Evolutionary conservation across 2,797 vertebrate species (phyloP), one percentile per base, ranked within the genome.

Genomic region (Columba guinea): DNA sequence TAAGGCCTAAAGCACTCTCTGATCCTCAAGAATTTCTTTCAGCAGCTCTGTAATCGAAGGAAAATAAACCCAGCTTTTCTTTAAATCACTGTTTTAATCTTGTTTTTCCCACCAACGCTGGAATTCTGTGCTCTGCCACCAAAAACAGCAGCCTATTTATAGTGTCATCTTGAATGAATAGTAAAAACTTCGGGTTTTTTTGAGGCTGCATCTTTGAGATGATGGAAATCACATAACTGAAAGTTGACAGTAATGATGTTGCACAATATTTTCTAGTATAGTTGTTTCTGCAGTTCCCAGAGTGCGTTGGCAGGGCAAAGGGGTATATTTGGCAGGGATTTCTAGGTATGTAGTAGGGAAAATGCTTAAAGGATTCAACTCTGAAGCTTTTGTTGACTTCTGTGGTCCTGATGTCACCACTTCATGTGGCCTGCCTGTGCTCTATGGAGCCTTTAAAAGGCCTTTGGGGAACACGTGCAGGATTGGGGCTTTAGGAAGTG

Each of bases 21-120:
- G 86, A 89, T 92, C 67, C 44, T 91, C 53, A 83, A 71, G 65
- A 82, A 77, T 52, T 39, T 77, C 41, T 91, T 91, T 84, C 64
- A 83, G 71, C 78, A 89, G 78, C 71, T 87, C 67, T 89, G 56
- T 94, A 84, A 89, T 92, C 75, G 82, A 92, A 89, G 65, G 55
- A 2, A 39, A 90, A 46, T 46, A 46, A 83, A 90, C 83, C 0
- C 56, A 79, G 70, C 71, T 87, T 89, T 74, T 87, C 48, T 93
- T 89, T 32, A 77, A 77, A 80, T 64, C 37, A 12, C 58, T 68
- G 23, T 84, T 94, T 96, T 92, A 56, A 93, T 83, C 89, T 83
- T 68, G 46, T 74, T 92, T 94, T 89, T 93, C 81, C 59, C 68
- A 79, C 71, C 53, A 68, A 1, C 27, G 37, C 41, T 82, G 89